Base-by-base conservation (phyloP, 2,888 invertebrate genomes). In the Eristalis tenax region DNA sequence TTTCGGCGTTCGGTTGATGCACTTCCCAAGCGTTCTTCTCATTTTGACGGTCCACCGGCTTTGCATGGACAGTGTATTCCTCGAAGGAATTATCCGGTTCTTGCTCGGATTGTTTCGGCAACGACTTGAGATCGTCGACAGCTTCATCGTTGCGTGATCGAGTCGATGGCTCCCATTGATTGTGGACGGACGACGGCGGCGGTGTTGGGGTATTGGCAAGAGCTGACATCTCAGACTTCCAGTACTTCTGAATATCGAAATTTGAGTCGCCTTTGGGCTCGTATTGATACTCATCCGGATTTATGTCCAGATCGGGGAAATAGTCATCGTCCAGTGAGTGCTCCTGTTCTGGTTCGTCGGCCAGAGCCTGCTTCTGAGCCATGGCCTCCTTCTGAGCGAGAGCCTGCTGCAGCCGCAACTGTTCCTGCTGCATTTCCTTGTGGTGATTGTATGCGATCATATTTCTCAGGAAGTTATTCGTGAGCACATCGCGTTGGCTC, bases 51-150 rank as follows among this genome's bases (percentile, higher is more conserved):
- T 75, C 32, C 4, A 10, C 43, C n/a, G 43, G 79, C 43, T 78
- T 75, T 0, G 26, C 70, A 26, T 79, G 74, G 11, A 35, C 61
- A 1, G 43, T 61, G 63, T 75, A 79, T 2, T 76, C 76, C 1
- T 88, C 87, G 6, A 73, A 65, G 32, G 32, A 59, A 23, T 77
- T 61, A n/a, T 43, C 63, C 10, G 32, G 32, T 23, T 75, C 63
- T 32, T 38, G 26, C 13, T 82, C 74, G n/a, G n/a, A n/a, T 89
- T 40, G 94, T 50, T 94, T 94, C 1, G 95, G 94, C 83, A 96
- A 91, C 69, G 95, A 95, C 91, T 95, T 95, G 73, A 96, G 91
- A 90, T 96, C 95, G 80, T 94, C 93, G 0, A 95, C 96, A 82
- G 95, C 95, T 91, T 95, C 95, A 89, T 96, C 96, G 89, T 95